Evolutionary conservation across 2,797 vertebrate species (phyloP), one percentile per base, ranked within the genome.

Genomic region (Pampus argenteus): DNA sequence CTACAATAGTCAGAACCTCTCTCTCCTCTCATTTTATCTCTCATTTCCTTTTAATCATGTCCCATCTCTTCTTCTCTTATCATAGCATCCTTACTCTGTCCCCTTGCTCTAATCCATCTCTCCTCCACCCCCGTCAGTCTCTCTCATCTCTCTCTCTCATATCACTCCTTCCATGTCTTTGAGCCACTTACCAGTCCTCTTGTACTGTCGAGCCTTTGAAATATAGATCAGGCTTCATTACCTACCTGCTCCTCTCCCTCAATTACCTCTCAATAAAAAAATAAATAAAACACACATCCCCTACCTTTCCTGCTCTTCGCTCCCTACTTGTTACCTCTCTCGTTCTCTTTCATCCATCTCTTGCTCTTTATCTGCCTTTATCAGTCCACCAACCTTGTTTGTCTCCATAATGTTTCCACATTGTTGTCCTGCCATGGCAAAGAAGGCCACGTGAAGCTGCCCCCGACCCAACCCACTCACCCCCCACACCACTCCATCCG

Each of bases 161-260:
- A 78, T 82, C 71, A 56, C 52, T 47, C 38, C 17, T 51, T 58
- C 31, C 22, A 48, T n/a, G 55, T 79, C 74, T 86, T 74, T 77
- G 52, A 82, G 52, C 55, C 72, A 78, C 78, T 81, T 66, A 82
- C 78, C 79, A 68, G 81, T 81, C 69, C 73, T 77, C 82, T 84
- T 80, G 66, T 72, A 51, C 66, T 66, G 17, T 61, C 81, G 60
- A 87, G 63, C 67, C 83, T 89, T 88, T 93, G 88, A 93, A 93
- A 92, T 90, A 91, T 86, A 90, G 84, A 90, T 89, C 86, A 88
- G 81, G 73, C 72, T 83, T 90, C 81, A 91, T 91, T 90, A 90
- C 64, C 48, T 60, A 17, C 70, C 58, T 74, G 49, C 34, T 14
- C 57, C 56, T 60, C 45, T 62, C 47, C 48, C 68, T 78, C 71